Base-by-base conservation (phyloP, 2,797 vertebrate species). In the Gymnoscopelus braueri region DNA sequence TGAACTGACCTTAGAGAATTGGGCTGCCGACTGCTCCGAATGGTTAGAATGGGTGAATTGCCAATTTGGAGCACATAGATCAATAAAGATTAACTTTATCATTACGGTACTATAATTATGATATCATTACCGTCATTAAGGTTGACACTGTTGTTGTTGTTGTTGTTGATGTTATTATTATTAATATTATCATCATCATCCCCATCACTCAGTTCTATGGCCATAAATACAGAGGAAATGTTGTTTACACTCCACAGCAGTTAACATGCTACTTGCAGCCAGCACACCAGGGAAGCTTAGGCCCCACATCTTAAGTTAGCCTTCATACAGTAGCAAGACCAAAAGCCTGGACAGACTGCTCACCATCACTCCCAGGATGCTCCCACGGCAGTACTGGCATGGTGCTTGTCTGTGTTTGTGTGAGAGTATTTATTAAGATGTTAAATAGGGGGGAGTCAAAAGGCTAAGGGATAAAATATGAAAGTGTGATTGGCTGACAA, bases 311-410 rank as follows among this genome's bases (percentile, higher is more conserved):
- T 29, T 2, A 67, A 49, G 74, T 84, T 77, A 83, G 77, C 75
- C 39, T 44, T 44, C 63, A 80, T 70, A 73, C 69, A 78, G 67
- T 60, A 78, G 67, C 60, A 51, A 67, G 78, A 71, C 75, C 79
- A 78, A 70, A 55, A 48, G 49, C 63, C 67, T 62, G 58, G 62
- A 77, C 75, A 79, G 72, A 82, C 72, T 60, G 81, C 86, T 90
- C 85, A 86, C 85, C 78, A 4, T 44, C 35, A 65, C 52, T 68
- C 88, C 75, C 86, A 77, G 74, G 82, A 76, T 69, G 78, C 77
- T 91, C 80, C 78, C 67, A 60, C 67, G 77, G 70, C 74, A 74
- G 72, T 29, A 35, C 68, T 79, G 82, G 78, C 57, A 76, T 58
- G 78, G 53, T 71, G 72, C 82, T 72, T 82, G 73, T 87, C 81